Base-by-base conservation (phyloP, 2,113 vertebrate genomes). In the Tachysurus vachellii region DNA sequence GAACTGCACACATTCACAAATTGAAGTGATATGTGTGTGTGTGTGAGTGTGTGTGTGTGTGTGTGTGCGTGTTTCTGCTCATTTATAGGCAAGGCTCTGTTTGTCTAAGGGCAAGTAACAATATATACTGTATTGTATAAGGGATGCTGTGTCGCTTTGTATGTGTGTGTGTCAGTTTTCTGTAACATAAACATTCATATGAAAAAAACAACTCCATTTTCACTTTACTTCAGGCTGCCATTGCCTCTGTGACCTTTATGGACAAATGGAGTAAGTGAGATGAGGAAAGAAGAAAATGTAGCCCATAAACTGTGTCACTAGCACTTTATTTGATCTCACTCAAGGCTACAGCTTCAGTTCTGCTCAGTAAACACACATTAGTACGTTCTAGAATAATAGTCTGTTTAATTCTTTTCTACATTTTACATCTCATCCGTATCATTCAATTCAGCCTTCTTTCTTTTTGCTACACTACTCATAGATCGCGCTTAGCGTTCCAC, bases 391-490 rank as follows among this genome's bases (percentile, higher is more conserved):
- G 62, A 84, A 81, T 81, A n/a, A 82, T 80, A 75, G 83, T 77
- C 85, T 80, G 85, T 86, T 86, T 76, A 84, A 86, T 86, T 89
- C 28, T 64, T 86, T 80, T 62, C 47, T 50, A 50, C 47, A 50
- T 26, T 77, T 3, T 21, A 6, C 44, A 28, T 57, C 54, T 70
- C 70, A 53, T 50, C 80, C 6, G 17, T 77, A 42, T 82, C 44
- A 42, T 80, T 42, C 42, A 42, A 31, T 42, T 66, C 50, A n/a
- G 19, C 26, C 44, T 59, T 80, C 56, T 47, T 71, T 86, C 53
- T 61, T 44, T 80, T 80, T 79, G 57, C 44, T 84, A 82, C 66
- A 28, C 53, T 80, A 53, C 71, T 79, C 31, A 0, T 21, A 23
- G 53, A 28, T 28, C 14, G 0, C 16, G 42, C 62, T 76, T 17